phyloP scores from a whole-genome alignment of 2,113 vertebrate species.

The Lasiurus cinereus region DNA sequence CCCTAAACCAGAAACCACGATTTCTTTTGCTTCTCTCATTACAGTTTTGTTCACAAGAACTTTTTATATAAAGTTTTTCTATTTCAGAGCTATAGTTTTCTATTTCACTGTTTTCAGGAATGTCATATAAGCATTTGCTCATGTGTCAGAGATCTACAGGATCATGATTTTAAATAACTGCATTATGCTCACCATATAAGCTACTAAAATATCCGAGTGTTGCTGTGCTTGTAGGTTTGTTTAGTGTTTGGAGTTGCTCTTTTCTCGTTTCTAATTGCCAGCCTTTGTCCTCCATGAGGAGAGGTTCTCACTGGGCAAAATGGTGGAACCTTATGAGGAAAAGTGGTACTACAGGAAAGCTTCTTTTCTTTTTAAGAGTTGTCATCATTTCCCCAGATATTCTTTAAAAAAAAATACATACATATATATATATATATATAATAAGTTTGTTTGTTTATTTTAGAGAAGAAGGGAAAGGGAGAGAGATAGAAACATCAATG shows the following conservation, averaged over 20 bases:
- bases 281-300: background rate
- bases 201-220: background rate
- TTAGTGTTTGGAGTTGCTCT: background rate
- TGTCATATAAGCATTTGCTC: background rate
- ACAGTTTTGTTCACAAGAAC: constrained; percentile 11
- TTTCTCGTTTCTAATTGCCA: background rate
- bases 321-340: background rate
- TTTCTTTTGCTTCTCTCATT: constrained; percentile 47
- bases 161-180: constrained; percentile 20
- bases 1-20: background rate
- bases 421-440: background rate
- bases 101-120: constrained; percentile 13
- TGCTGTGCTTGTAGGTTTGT: background rate
- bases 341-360: constrained; percentile 12
- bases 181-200: background rate
- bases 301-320: background rate
- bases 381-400: background rate
- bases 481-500: background rate
- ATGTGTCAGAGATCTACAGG: background rate
- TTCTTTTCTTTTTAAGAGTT: background rate
- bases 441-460: no score
- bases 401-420: no score
- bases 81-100: constrained; percentile 1
- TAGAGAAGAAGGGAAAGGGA: background rate
- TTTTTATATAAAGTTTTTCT: constrained; percentile 46